Evolutionary conservation across 2,888 invertebrate genomes (phyloP), one percentile per base, ranked within the genome.

Genomic region (Prenolepis imparis): DNA sequence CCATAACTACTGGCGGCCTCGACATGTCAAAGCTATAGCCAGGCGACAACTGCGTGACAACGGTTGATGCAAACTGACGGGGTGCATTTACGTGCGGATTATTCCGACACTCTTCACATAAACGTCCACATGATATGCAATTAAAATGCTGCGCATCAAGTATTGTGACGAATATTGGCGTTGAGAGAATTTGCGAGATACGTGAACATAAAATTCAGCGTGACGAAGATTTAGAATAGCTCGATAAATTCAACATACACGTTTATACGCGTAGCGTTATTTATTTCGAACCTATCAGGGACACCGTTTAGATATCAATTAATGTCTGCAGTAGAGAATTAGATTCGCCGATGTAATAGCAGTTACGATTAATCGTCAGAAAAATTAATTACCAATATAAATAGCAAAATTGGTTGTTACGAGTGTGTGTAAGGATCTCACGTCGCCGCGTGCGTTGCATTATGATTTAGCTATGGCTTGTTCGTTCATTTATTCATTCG

Each of bases 41-140:
- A 11, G 59, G 32, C 78, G 78, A 78, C 78, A 70, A 68, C 68
- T 44, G 70, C 78, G 70, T 61, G 78, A 70, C 78, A 78, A 68
- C 68, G 21, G 77, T 39, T 80, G 78, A 77, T 57, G 55, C 66
- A 55, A 68, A 21, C 32, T 12, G 44, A 32, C 57, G 21, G 44
- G n/a, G 59, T 70, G 59, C 44, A 44, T 80, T 80, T 70, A 59
- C 70, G n/a, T 18, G 48, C 32, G 48, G 32, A 68, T 68, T 68
- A 68, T 68, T 52, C 52, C 68, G 44, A 59, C 57, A 74, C 41
- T 55, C 52, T 32, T 8, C 18, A 24, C 15, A 48, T 18, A 48
- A 48, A 24, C 67, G 67, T 24, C 36, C 9, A 55, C n/a, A 44
- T 44, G 57, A 75, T 59, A 59, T 18, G 68, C 44, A 28, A 78